phyloP scores from a whole-genome alignment of 37 sponge, comb jelly and placozoan genomes.

The Spongilla lacustris region DNA sequence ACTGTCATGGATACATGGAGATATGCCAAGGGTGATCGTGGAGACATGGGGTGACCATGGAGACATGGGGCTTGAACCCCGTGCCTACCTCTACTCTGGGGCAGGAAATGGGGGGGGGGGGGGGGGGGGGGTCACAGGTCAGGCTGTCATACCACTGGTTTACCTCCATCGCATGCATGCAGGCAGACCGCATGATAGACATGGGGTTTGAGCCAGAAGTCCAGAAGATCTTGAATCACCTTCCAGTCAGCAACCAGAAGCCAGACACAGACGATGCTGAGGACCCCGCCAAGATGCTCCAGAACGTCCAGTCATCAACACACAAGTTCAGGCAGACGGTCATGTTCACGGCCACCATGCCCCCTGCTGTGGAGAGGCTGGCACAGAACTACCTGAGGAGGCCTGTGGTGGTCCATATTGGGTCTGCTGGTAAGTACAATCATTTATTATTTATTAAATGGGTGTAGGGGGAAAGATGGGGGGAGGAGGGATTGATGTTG shows the following conservation, averaged over 20 bases:
- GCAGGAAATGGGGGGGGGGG: too few species aligned
- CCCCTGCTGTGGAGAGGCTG: constrained; percentile 92
- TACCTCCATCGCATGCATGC: too few species aligned
- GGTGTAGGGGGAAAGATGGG: background rate
- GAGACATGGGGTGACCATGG: too few species aligned
- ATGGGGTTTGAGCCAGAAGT: constrained; percentile 99
- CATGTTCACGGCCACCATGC: constrained; percentile 99
- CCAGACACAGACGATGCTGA: constrained; percentile 90
- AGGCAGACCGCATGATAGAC: constrained; percentile 99
- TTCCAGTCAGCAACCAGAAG: constrained; percentile 95
- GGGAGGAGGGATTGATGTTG: background rate
- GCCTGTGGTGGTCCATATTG: constrained; percentile 97
- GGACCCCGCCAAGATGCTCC: constrained; percentile 78
- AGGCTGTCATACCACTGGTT: too few species aligned
- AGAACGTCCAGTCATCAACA: constrained; percentile 83
- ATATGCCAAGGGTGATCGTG: too few species aligned
- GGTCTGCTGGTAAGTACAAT: constrained; percentile 87
- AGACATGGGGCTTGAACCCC: too few species aligned
- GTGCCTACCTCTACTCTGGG: too few species aligned
- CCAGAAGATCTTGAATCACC: constrained; percentile 90
- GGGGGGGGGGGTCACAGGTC: too few species aligned
- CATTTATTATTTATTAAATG: too few species aligned
- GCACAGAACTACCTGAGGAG: constrained; percentile 91
- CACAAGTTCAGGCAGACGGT: constrained; percentile 94
- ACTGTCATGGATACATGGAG: too few species aligned